Base-by-base conservation (phyloP, 2,888 invertebrate genomes). In the Cremastinae sp. region DNA sequence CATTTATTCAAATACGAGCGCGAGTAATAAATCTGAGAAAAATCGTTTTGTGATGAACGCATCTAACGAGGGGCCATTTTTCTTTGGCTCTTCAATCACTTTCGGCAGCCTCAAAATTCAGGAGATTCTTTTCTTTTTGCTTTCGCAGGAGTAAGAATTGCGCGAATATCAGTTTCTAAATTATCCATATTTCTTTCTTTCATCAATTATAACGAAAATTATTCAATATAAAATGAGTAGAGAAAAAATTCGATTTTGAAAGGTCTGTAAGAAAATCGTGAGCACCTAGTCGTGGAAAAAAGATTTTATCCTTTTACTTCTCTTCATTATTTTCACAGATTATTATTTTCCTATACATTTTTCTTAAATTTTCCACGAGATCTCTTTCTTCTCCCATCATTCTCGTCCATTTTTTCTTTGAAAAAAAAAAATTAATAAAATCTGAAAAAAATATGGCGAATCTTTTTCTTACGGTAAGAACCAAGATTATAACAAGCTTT, bases 401-500 rank as follows among this genome's bases (percentile, higher is more conserved):
- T 34, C 12, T 18, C 41, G 58, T 66, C 49, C 61, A 41, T 58
- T 54, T 43, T 64, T 75, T 74, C 77, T 54, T 61, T 68, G 45
- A 64, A 59, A 38, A 51, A 58, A 58, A 47, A 65, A 20, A 14
- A 45, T 16, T 51, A 41, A 51, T 28, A 62, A 75, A 61, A 61
- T 56, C 65, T 79, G 75, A 68, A 73, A 79, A 78, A 80, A 81
- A 80, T 64, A 71, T 54, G 56, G 59, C 62, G 47, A 78, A 72
- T 68, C 74, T 78, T 59, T 59, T 68, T 61, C 56, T 65, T 65
- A 58, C 58, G 49, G 68, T 62, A 65, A 71, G 54, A 76, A 62
- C 53, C 43, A 58, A 65, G 83, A 53, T 62, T 70, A 85, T 88
- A 88, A 85, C 86, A 83, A 84, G 85, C 87, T 88, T 88, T 86